Evolutionary conservation across 2,888 invertebrate species (phyloP).

Genomic region (Lycia hirtaria): DNA sequence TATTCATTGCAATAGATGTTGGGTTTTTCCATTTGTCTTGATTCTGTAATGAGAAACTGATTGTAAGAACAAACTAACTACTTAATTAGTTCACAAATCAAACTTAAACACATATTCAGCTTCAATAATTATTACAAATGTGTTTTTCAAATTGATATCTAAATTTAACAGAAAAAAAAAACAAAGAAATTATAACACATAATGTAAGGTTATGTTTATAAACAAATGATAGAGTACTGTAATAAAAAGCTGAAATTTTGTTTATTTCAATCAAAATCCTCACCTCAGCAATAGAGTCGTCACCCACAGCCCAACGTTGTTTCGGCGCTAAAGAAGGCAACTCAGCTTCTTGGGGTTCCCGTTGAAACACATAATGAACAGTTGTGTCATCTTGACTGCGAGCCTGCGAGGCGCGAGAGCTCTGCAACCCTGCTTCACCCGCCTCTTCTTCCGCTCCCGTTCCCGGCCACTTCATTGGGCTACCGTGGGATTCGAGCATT

Average conservation of each 20-base stretch:
- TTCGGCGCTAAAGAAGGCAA: conserved; percentile 90
- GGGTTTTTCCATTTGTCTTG: conserved; percentile 95
- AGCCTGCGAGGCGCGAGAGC: conserved; percentile 88
- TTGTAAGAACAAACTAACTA: background rate
- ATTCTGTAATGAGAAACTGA: conserved; percentile 85
- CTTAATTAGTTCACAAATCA: background rate
- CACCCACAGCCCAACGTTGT: conserved; percentile 95
- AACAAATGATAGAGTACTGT: conserved; percentile 37
- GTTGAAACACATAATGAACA: conserved; percentile 96
- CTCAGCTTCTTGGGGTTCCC: conserved; percentile 92
- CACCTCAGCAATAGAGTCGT: conserved; percentile 95
- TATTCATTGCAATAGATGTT: conserved; percentile 84
- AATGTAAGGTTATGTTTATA: conserved; percentile 50
- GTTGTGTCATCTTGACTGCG: conserved; percentile 94
- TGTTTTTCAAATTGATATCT: background rate
- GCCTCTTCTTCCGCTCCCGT: conserved; percentile 88
- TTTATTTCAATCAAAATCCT: conserved; percentile 51
- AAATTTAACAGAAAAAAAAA: conserved; percentile 5
- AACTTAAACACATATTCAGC: background rate
- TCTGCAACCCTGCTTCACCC: conserved; percentile 82
- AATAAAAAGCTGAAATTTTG: background rate
- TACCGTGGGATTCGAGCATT: conserved; percentile 85
- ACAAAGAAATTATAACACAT: background rate
- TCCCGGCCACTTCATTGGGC: conserved; percentile 93
- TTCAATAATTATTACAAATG: background rate